Conservation (phyloP, 1,140 invertebrate genomes). For the Ephestia elutella region DNA sequence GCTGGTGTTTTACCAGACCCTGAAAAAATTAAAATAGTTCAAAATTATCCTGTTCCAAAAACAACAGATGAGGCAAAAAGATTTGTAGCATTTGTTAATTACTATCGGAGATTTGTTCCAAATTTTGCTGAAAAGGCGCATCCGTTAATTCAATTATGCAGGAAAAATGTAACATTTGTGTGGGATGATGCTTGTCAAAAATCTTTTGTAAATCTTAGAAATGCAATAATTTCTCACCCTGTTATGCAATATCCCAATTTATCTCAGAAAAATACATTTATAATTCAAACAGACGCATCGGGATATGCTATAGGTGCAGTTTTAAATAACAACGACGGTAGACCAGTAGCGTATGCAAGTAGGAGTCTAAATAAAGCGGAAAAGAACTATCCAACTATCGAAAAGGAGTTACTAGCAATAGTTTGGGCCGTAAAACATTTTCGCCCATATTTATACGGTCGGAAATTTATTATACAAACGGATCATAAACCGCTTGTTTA, state of each 20-base stretch:
- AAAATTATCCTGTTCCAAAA: constrained; percentile 33
- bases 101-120: no score
- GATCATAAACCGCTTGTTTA: constrained; percentile 53
- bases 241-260: constrained; percentile 8
- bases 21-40: constrained; percentile 29
- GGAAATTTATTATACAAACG: constrained; percentile 42
- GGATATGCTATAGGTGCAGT: constrained; percentile 7
- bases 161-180: background rate
- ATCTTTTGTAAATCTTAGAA: constrained; percentile 9
- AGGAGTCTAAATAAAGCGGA: constrained; percentile 35
- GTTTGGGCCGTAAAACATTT: no score
- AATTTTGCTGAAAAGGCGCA: no score
- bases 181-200: background rate
- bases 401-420: constrained; percentile 38
- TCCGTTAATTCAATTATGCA: constrained; percentile 5
- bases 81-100: constrained; percentile 34
- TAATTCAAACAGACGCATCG: constrained; percentile 7
- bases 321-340: constrained; percentile 16
- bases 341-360: constrained; percentile 25
- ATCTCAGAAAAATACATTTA: background rate
- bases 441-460: constrained; percentile 23
- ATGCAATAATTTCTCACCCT: constrained; percentile 10
- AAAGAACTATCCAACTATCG: constrained; percentile 34
- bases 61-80: constrained; percentile 28
- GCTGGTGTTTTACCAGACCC: constrained; percentile 35